These are phyloP conservation scores for Perca flavescens DNA, from an alignment of 2,113 vertebrate species.

Conservation along the genomic window DNA sequence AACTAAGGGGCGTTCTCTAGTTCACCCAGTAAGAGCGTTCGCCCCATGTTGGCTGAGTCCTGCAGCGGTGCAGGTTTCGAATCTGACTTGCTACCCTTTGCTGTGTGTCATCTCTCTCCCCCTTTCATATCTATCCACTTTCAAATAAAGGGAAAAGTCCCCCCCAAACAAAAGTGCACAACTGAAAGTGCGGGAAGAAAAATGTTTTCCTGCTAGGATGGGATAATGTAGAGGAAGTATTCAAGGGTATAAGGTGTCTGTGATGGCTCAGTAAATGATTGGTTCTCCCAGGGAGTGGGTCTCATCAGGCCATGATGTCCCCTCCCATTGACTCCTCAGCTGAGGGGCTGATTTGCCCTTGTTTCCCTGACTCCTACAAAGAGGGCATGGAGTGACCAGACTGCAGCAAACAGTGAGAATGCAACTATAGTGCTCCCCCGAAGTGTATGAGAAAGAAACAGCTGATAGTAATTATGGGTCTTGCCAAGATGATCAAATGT, in stretches of 20 bases:
- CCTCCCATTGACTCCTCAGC: conserved; percentile 68
- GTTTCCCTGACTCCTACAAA: conserved; percentile 62
- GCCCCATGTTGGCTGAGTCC: too few relatives aligned
- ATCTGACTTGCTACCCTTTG: too few relatives aligned
- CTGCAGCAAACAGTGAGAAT: conserved; percentile 49
- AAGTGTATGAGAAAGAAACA: not conserved
- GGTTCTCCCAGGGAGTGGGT: conserved; percentile 29
- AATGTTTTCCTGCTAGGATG: conserved; percentile 19
- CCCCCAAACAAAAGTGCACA: not conserved
- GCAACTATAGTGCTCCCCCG: conserved; percentile 46
- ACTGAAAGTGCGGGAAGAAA: conserved; percentile 5
- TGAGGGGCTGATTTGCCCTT: conserved; percentile 70
- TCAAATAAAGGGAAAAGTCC: too few relatives aligned
- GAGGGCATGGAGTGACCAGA: conserved; percentile 54
- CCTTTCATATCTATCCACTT: too few relatives aligned
- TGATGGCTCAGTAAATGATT: conserved; percentile 37
- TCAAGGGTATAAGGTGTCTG: conserved; percentile 10
- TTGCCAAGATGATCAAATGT: conserved; percentile 49
- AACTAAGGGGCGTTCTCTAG: conserved; percentile 6
- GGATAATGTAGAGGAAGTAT: conserved; percentile 22
- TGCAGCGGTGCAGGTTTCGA: too few relatives aligned
- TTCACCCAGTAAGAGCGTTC: too few relatives aligned
- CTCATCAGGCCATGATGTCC: conserved; percentile 59
- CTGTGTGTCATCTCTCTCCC: too few relatives aligned
- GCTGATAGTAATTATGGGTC: conserved; percentile 39